Conservation (phyloP, 2,797 vertebrate species). For the Decapterus maruadsi region DNA sequence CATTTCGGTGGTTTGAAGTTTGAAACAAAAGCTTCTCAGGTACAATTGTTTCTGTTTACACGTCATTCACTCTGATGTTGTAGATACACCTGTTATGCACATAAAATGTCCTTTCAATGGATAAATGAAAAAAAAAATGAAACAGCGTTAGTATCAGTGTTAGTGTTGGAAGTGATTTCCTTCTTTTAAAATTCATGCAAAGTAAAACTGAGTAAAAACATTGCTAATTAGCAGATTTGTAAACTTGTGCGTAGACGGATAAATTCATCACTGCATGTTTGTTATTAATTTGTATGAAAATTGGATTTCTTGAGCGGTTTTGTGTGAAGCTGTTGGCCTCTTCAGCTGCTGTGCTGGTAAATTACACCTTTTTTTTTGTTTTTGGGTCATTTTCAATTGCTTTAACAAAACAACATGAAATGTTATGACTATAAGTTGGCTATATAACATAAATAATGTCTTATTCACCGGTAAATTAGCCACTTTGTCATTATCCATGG, state of each 20-base stretch:
- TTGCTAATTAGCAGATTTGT: conserved; percentile 65
- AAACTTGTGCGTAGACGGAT: conserved; percentile 59
- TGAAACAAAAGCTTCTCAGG: conserved; percentile 83
- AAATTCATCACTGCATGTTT: conserved; percentile 75
- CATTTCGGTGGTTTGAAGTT: conserved; percentile 64
- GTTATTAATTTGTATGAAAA: conserved; percentile 68
- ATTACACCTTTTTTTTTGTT: conserved; percentile 32
- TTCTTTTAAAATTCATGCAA: conserved; percentile 55
- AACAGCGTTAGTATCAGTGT: conserved; percentile 63
- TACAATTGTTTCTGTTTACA: conserved; percentile 84
- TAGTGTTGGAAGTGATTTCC: conserved; percentile 63
- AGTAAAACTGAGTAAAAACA: conserved; percentile 50
- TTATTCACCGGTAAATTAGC: conserved; percentile 53
- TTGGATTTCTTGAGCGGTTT: conserved; percentile 59
- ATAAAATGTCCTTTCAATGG: conserved; percentile 66
- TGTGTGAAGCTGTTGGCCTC: conserved; percentile 57
- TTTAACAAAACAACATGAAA: conserved; percentile 42
- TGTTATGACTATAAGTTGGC: conserved; percentile 32
- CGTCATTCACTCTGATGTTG: conserved; percentile 70
- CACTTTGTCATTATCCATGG: conserved; percentile 43
- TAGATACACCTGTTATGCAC: conserved; percentile 79
- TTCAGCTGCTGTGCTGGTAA: conserved; percentile 40
- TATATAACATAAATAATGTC: conserved; percentile 43
- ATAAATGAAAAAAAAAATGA: conserved; percentile 31
- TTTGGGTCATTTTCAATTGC: conserved; percentile 39